Base-by-base conservation (phyloP, 2,113 vertebrate species). In the Archilochus colubris region DNA sequence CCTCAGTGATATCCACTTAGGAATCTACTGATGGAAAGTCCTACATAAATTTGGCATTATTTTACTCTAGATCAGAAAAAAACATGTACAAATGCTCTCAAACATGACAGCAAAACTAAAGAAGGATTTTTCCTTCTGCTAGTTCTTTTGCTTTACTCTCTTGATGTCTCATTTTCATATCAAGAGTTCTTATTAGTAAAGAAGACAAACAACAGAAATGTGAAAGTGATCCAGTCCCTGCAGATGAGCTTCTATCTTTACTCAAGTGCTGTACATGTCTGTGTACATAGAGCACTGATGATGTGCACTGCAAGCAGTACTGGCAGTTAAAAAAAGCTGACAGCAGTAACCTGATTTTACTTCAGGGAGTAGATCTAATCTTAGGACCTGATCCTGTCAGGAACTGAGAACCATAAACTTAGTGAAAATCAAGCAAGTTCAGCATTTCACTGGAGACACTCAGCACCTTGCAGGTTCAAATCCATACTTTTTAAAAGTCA, bases 391-490 rank as follows among this genome's bases (percentile, higher is more conserved):
- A 94, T 85, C 87, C 72, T 58, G 43, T 51, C 78, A 89, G 63
- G 84, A 95, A 81, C 20, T 31, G 17, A 82, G 50, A 82, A 36
- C 44, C 83, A 75, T 48, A 79, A 92, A 92, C 44, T 78, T 48
- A 74, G 44, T 80, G 66, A 51, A 95, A 95, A 85, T 77, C 64
- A 84, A 67, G 66, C 53, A 86, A 63, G 66, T 50, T 93, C 85
- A 94, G 93, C 70, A 74, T 73, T 94, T 89, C 61, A 36, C 61
- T 89, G 75, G 43, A 91, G 76, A 79, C 66, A 85, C 63, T 91
- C 91, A 90, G 91, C 88, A 93, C 72, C 84, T 95, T 28, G 2
- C 78, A 96, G 80, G 88, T 94, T 93, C 91, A 96, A 86, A 83
- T 57, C 69, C 58, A 88, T 93, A 91, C 84, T 94, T 96, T 92